A percentile compares a stretch with the other conserved stretches of the same genome.
Evolutionary conservation across 2,113 vertebrate genomes (phyloP).

Genomic region (Passer domesticus): DNA sequence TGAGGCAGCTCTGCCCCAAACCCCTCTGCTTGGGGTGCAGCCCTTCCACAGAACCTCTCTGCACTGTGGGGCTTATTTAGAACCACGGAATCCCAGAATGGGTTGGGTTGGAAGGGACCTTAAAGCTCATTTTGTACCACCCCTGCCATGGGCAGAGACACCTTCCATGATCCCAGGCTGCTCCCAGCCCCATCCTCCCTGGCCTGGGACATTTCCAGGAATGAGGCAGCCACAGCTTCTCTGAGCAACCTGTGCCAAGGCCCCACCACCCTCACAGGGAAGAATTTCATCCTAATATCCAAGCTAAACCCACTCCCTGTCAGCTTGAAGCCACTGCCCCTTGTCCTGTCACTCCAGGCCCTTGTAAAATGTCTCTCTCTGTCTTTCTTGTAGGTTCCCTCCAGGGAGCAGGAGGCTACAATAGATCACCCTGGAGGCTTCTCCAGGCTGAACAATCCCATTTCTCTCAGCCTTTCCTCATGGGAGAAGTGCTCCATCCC

Average conservation of each 20-base stretch:
- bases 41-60: not conserved
- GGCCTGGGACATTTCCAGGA: not conserved
- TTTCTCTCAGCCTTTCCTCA: not conserved
- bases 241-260: not conserved
- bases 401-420: not conserved
- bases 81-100: not conserved
- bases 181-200: too few relatives aligned
- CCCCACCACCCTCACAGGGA: not conserved
- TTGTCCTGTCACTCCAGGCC: not conserved
- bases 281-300: not conserved
- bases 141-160: not conserved
- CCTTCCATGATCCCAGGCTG: not conserved
- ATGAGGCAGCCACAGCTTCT: not conserved
- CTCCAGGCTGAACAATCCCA: not conserved
- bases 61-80: fast-evolving
- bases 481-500: not conserved
- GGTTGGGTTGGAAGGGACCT: not conserved
- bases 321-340: not conserved
- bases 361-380: not conserved
- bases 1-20: not conserved
- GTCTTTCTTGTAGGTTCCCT: not conserved
- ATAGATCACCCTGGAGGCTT: not conserved
- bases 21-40: not conserved
- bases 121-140: not conserved
- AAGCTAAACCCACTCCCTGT: not conserved